Conservation (phyloP, 2,797 vertebrate species). For the Rhinogobio ventralis region DNA sequence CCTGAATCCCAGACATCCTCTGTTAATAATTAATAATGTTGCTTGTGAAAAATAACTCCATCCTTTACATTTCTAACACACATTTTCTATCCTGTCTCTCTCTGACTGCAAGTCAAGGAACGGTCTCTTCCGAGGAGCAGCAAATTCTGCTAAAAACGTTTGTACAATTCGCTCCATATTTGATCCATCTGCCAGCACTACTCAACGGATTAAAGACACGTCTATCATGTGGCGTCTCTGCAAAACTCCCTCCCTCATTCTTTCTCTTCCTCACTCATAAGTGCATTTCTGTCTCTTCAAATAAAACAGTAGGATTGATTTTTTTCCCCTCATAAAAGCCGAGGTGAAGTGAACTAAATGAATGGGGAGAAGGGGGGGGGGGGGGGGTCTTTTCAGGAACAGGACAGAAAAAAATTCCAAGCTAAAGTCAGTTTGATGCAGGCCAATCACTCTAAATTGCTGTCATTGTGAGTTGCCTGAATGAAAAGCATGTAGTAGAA, state of each 20-base stretch:
- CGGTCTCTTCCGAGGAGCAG: neutral
- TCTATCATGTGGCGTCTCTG: neutral
- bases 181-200: conserved; percentile 38
- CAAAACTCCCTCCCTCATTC: conserved; percentile 7
- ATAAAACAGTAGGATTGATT: conserved; percentile 29
- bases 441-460: conserved; percentile 33
- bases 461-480: conserved; percentile 1
- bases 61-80: conserved; percentile 1
- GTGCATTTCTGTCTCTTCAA: neutral
- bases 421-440: conserved; percentile 17
- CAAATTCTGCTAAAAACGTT: neutral
- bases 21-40: conserved; percentile 1
- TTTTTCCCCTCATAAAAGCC: neutral
- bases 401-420: conserved; percentile 16
- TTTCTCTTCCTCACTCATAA: conserved; percentile 1
- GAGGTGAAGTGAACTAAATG: conserved; percentile 6
- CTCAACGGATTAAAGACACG: conserved; percentile 37
- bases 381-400: neutral
- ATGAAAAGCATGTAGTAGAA: conserved; percentile 8
- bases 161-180: conserved; percentile 22
- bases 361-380: neutral
- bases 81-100: neutral
- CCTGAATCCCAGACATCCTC: neutral
- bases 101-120: neutral
- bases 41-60: neutral